A percentile compares a stretch with the other conserved stretches of the same genome.
Conservation (phyloP, 2,797 vertebrate species). For the Rhynchonycteris naso region DNA sequence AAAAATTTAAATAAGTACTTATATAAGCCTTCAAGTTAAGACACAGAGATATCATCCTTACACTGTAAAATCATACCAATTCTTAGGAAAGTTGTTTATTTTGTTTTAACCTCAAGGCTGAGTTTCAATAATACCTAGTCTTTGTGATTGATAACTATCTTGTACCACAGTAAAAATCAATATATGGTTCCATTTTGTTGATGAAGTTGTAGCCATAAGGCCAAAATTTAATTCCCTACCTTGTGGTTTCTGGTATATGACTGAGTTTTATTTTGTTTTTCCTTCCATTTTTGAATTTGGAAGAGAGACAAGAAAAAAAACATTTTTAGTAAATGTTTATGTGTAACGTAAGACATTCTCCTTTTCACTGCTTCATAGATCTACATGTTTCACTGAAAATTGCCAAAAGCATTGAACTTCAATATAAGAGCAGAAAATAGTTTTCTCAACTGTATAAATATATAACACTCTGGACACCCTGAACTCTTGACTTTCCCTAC, state of each 20-base stretch:
- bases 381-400: constrained; percentile 75
- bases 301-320: constrained; percentile 45
- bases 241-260: not conserved
- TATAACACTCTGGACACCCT: constrained; percentile 81
- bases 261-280: not conserved
- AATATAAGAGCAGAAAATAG: constrained; percentile 57
- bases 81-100: constrained; percentile 34
- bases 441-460: constrained; percentile 78
- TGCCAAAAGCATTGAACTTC: constrained; percentile 73
- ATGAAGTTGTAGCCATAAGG: constrained; percentile 56
- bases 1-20: constrained; percentile 11
- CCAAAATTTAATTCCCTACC: constrained; percentile 14
- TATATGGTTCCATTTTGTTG: constrained; percentile 56
- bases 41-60: not conserved
- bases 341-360: not conserved
- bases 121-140: constrained; percentile 64
- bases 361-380: constrained; percentile 36
- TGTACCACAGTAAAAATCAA: constrained; percentile 33
- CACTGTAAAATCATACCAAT: constrained; percentile 30
- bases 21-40: constrained; percentile 29
- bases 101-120: constrained; percentile 46
- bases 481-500: constrained; percentile 84
- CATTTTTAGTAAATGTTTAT: constrained; percentile 44
- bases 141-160: constrained; percentile 63
- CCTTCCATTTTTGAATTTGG: constrained; percentile 18